Percentiles rank a stretch among this genome's conserved stretches.
phyloP scores from a whole-genome alignment of 2,113 vertebrate species.

The Panthera tigris region DNA sequence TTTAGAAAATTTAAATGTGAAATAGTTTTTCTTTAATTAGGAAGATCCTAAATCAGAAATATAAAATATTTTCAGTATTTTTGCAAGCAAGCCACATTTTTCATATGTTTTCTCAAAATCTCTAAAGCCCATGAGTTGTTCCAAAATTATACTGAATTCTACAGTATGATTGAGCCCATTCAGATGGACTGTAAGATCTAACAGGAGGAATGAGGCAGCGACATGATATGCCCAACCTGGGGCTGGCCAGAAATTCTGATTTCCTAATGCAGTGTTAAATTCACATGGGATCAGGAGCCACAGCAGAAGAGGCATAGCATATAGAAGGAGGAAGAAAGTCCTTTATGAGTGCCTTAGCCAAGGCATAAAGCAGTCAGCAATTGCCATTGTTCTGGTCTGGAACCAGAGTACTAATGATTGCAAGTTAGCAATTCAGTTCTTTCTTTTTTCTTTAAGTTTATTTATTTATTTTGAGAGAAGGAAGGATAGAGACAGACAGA shows the following conservation, averaged over 20 bases:
- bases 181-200: neutral
- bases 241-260: neutral
- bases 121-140: neutral
- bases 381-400: neutral
- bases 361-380: neutral
- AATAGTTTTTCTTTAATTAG: neutral
- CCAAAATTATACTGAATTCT: neutral
- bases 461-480: too few relatives aligned
- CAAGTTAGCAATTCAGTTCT: neutral
- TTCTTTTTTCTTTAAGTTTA: too few relatives aligned
- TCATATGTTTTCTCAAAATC: neutral
- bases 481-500: too few relatives aligned
- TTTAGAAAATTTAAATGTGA: neutral
- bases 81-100: neutral
- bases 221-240: too few relatives aligned
- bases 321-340: neutral
- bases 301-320: neutral
- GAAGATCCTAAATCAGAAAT: neutral
- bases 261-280: neutral
- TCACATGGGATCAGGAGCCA: neutral
- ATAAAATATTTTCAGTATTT: neutral
- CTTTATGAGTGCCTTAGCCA: rapidly evolving
- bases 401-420: neutral
- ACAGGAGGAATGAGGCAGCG: neutral
- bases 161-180: neutral